Evolutionary conservation across 2,797 vertebrate genomes (phyloP), one percentile per base, ranked within the genome.

Genomic region (Benthosema pterotum): DNA sequence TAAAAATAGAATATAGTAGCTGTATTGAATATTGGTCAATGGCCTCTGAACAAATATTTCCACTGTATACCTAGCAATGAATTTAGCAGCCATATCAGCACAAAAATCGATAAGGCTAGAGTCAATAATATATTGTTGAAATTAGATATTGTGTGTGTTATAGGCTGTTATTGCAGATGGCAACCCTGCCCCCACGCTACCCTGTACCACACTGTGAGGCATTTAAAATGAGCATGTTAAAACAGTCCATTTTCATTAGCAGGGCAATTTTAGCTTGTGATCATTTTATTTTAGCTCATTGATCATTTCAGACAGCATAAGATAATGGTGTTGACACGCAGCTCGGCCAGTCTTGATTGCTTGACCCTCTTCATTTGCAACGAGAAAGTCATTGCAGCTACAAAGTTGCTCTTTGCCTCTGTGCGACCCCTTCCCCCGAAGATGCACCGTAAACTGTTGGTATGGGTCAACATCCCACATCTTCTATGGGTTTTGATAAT

Each of bases 401-500:
- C 90, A 77, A 82, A 82, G 75, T 83, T 85, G 84, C 77, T 80
- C 84, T 87, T 80, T 76, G 64, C 67, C 72, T 46, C 67, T 69
- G 69, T 59, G 42, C 71, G 83, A 87, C 82, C 52, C 53, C 91
- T 93, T 72, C 67, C 78, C 83, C 79, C 57, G 89, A 90, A 87
- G 88, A 88, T 91, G 86, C 77, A 84, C 90, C 87, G 74, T 79
- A 84, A 90, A 88, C 88, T 92, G 93, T 93, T 86, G 94, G 94
- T 90, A 93, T 85, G 83, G 95, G 93, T 94, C 89, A 69, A 88
- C 92, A 93, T 94, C 88, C 77, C 93, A 92, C 94, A 92, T 94
- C 94, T 95, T 94, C 95, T 95, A 95, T 97, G 94, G 94, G 92
- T 96, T 96, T 95, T 98, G 95, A 98, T 99, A 97, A 98, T 97